Percentiles rank a stretch among this genome's conserved stretches.
Conservation (phyloP, 2,113 vertebrate species). For the Pygoscelis adeliae region DNA sequence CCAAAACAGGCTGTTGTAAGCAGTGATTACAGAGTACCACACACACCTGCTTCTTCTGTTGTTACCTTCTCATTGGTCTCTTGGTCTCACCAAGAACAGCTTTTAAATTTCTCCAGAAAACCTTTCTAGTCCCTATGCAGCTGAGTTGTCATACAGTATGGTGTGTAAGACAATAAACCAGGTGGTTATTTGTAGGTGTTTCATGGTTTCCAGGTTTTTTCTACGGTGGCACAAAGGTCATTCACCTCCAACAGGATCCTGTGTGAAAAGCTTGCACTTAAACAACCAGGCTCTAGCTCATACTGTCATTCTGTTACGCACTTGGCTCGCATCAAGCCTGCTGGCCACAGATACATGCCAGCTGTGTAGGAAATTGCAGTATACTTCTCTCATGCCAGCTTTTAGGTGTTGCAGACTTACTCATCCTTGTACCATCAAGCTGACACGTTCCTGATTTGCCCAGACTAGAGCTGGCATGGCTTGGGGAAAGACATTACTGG, state of each 20-base stretch:
- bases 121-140: not conserved
- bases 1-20: not conserved
- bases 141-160: accelerated
- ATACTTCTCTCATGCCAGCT: not conserved
- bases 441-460: slow-evolving; percentile 39
- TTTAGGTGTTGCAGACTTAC: slow-evolving; percentile 47
- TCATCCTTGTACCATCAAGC: slow-evolving; percentile 22
- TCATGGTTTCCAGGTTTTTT: not conserved
- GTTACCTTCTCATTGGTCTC: not conserved
- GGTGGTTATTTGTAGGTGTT: not conserved
- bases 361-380: not conserved
- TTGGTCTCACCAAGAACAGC: not conserved
- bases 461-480: slow-evolving; percentile 47
- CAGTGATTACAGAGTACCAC: not conserved
- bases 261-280: not conserved
- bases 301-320: accelerated
- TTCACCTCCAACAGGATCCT: not conserved
- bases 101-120: not conserved
- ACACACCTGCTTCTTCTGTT: not conserved
- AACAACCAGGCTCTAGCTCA: not conserved
- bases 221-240: not conserved
- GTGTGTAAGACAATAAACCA: not conserved
- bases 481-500: slow-evolving; percentile 1
- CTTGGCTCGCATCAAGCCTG: not conserved
- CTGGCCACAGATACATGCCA: not conserved